Percentiles rank a stretch among this genome's conserved stretches.
Evolutionary conservation across 2,113 vertebrate species (phyloP).

Genomic region (Cyanistes caeruleus): DNA sequence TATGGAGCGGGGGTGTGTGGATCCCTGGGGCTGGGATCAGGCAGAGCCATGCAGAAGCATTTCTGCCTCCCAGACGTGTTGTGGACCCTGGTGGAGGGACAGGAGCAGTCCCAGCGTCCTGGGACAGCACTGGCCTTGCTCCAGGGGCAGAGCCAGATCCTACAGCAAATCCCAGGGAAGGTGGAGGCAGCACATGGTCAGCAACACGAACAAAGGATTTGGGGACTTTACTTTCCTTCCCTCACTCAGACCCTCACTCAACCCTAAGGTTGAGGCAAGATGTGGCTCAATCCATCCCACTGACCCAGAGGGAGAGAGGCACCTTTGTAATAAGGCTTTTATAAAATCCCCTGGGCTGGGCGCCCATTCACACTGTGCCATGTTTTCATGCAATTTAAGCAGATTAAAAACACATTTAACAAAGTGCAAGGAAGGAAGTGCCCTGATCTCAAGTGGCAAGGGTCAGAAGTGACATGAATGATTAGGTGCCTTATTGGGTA

Average conservation of each 20-base stretch:
- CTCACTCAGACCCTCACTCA: neutral
- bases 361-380: neutral
- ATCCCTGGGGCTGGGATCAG: fast-evolving
- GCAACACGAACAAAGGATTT: neutral
- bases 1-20: neutral
- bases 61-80: fast-evolving
- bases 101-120: neutral
- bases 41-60: fast-evolving
- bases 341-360: neutral
- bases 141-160: neutral
- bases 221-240: neutral
- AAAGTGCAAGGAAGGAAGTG: constrained; percentile 74
- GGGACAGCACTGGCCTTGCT: neutral
- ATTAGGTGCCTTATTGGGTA: constrained; percentile 69
- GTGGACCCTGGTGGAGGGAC: neutral
- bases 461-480: constrained; percentile 71
- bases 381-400: constrained; percentile 61
- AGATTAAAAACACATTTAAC: constrained; percentile 80
- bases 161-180: neutral
- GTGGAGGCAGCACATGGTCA: neutral
- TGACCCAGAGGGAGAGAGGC: neutral
- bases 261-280: neutral
- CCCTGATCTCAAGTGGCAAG: constrained; percentile 50
- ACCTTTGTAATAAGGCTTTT: constrained; percentile 21
- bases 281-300: neutral